Base-by-base conservation (phyloP, 2,888 invertebrate species). In the Lottia scabra region DNA sequence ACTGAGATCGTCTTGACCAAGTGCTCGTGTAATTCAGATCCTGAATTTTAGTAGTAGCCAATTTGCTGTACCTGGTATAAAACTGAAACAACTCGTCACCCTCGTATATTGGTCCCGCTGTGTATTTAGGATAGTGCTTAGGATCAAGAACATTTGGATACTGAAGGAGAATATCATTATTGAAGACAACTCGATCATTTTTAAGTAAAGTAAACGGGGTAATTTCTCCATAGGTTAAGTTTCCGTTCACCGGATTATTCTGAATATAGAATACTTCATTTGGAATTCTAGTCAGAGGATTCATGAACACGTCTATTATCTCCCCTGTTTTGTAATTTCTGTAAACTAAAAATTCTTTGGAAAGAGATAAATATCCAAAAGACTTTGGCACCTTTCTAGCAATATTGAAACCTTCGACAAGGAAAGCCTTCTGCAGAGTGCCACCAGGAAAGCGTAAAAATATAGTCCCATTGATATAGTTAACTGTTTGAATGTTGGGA, bases 401-500 rank as follows among this genome's bases (percentile, higher is more conserved):
- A 12, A 81, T 78, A 65, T 80, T 81, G 70, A 75, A 80, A 5
- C 81, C 80, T 76, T 81, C 80, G 65, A 75, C 79, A 46, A 73
- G 75, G 68, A 81, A 81, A 68, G 80, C 67, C 63, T 75, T 76
- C 67, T 67, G 63, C 8, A 79, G 48, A 10, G 46, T 56, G 16
- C 30, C 30, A 26, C 73, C 75, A 0, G 76, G 75, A 56, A 71
- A 68, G 27, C 78, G 74, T 8, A 65, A 74, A 65, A 70, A 80
- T 2, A 80, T 72, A 2, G 78, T 76, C 1, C 81, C 80, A 56
- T 81, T 81, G 3, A 80, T 48, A 56, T 80, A 78, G 30, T 71
- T 73, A 0, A 79, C 67, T 0, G 70, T 48, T 0, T 72, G 63
- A 3, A 67, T 68, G 23, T 63, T 74, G 0, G 73, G 63, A 68